Conservation (phyloP, 2,797 vertebrate species). For the Mormyrops attenuatus region DNA sequence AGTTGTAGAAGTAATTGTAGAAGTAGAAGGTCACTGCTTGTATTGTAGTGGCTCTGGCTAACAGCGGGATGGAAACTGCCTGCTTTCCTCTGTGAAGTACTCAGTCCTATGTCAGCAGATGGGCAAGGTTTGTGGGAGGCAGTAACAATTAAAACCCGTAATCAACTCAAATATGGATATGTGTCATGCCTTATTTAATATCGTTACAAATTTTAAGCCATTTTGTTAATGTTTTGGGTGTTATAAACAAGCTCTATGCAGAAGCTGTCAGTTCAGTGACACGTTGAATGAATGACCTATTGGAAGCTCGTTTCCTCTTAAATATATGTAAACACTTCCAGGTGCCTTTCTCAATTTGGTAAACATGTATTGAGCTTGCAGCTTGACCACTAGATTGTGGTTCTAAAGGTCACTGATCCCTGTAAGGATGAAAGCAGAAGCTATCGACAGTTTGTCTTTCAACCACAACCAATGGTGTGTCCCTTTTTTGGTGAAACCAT, state of each 20-base stretch:
- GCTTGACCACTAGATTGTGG: background rate
- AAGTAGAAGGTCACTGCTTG: background rate
- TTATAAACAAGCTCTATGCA: background rate
- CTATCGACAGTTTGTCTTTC: constrained; percentile 28
- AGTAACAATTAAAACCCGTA: background rate
- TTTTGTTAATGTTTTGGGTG: background rate
- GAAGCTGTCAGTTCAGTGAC: background rate
- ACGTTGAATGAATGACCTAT: background rate
- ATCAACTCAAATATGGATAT: background rate
- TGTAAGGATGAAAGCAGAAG: constrained; percentile 1
- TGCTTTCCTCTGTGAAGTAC: constrained; percentile 24
- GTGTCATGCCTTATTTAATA: background rate
- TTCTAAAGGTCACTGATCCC: constrained; percentile 6
- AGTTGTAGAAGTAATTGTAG: constrained; percentile 1
- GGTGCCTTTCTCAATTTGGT: background rate
- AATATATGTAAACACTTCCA: background rate
- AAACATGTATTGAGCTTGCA: background rate
- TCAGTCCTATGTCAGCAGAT: background rate
- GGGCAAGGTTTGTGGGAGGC: background rate
- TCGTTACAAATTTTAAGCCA: background rate
- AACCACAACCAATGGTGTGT: constrained; percentile 12
- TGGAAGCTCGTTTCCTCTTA: background rate
- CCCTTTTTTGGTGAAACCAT: background rate
- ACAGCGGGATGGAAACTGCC: constrained; percentile 28
- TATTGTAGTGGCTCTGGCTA: constrained; percentile 34